Evolutionary conservation across 2,113 vertebrate genomes (phyloP), one percentile per base, ranked within the genome.

Genomic region (Anas platyrhynchos): DNA sequence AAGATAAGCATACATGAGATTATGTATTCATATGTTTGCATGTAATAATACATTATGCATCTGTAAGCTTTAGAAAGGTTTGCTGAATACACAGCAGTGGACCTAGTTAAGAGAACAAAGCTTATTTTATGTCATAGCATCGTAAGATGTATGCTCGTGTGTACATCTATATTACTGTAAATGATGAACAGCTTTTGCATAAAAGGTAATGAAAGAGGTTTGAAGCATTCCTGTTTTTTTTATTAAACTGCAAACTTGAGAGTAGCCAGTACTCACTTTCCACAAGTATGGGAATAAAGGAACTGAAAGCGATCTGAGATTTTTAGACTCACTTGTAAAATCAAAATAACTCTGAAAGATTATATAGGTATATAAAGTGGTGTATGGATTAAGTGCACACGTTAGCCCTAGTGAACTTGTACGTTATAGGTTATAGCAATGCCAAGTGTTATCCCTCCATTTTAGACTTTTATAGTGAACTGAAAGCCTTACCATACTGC

Each of bases 11-110:
- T 27, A 65, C 41, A 6, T n/a, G 26, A 77, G 34, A 59, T 4
- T 82, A 92, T 80, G 15, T 68, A 34, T 88, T 85, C 76, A 27
- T 72, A 62, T 76, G 52, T 92, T 94, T 93, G 66, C 46, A 31
- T 79, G 31, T 66, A 84, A 56, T 79, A 82, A 91, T 83, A 69
- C 44, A 46, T 72, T 82, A 85, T 79, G 74, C 77, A 80, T 92
- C 81, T 59, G 41, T 76, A 77, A 86, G 79, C 65, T 89, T 89
- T 63, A 89, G 67, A 72, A 56, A 68, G 54, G 48, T 80, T 86
- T 86, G 73, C 46, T 90, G 88, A 88, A 75, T 72, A 69, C 73
- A 59, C 52, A 75, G n/a, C 18, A 54, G 52, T 32, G 50, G 76
- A 93, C 18, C 46, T 80, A 80, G 31, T 66, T 81, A 71, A 74